Base-by-base conservation (phyloP, 2,113 vertebrate species). In the Cinclus mexicanus region DNA sequence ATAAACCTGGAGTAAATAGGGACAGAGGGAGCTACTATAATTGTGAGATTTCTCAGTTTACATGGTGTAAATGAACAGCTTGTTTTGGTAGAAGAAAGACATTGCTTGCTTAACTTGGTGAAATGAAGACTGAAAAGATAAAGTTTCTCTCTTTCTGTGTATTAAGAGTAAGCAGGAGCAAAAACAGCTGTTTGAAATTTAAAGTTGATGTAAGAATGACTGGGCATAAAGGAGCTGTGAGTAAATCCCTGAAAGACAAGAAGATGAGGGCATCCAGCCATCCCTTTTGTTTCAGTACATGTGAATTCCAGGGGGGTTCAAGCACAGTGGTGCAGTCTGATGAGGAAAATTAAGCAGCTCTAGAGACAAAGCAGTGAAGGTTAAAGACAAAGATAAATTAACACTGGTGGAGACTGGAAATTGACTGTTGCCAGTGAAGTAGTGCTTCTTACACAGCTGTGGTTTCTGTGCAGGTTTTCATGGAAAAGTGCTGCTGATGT, bases 351-450 rank as follows among this genome's bases (percentile, higher is more conserved):
- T 44, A 55, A 56, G 55, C 69, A 82, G 60, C 17, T 71, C 23
- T 67, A n/a, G 39, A 60, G 24, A 59, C 60, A 70, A 55, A 25
- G 60, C 55, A 75, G 19, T n/a, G 60, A 61, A 75, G 29, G 44
- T 37, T 93, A 37, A 89, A 89, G 67, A 39, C 25, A 50, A 64
- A 68, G 65, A 35, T 50, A 31, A 82, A 65, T 72, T 60, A 72
- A 31, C 50, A n/a, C 70, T 49, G 26, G 20, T 44, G 55, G 25
- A 74, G 37, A 37, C 70, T 92, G 75, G 23, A 94, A 96, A 28
- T 21, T 0, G 0, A n/a, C 37, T 50, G 31, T 25, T 74, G 50
- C 21, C 61, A 35, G 14, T 55, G 37, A 83, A 83, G 57, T 1
- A 25, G n/a, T 13, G 1, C 7, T 84, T 59, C 47, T 71, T 61